A percentile compares a stretch with the other conserved stretches of the same genome.
phyloP scores from a whole-genome alignment of 2,797 vertebrate species.

The Chelmon rostratus region DNA sequence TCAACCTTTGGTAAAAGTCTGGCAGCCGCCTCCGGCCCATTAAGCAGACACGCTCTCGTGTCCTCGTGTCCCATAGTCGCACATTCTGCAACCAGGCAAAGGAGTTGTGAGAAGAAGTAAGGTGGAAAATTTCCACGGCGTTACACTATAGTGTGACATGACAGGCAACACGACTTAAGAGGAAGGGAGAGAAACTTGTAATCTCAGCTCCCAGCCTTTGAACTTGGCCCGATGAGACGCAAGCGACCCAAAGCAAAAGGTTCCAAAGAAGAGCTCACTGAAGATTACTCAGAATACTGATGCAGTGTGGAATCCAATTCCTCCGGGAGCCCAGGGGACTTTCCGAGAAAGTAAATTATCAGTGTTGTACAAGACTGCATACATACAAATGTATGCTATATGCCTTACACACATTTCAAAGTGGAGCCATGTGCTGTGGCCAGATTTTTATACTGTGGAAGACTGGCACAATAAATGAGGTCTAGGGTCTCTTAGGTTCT shows the following conservation, averaged over 20 bases:
- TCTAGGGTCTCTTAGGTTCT: slow-evolving; percentile 79
- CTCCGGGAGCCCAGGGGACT: slow-evolving; percentile 79
- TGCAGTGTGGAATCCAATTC: slow-evolving; percentile 84
- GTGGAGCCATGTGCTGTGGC: slow-evolving; percentile 41
- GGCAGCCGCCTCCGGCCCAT: slow-evolving; percentile 67
- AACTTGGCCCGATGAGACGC: slow-evolving; percentile 84
- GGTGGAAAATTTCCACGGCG: slow-evolving; percentile 72
- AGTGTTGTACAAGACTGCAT: slow-evolving; percentile 71
- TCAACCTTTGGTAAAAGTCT: slow-evolving; percentile 68
- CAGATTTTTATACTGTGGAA: slow-evolving; percentile 50
- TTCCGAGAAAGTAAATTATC: slow-evolving; percentile 83
- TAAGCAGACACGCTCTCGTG: slow-evolving; percentile 61
- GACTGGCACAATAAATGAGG: slow-evolving; percentile 71
- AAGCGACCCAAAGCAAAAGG: slow-evolving; percentile 83
- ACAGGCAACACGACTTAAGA: slow-evolving; percentile 77
- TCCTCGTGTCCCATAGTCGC: slow-evolving; percentile 66
- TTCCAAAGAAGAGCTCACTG: slow-evolving; percentile 82
- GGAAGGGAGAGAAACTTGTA: slow-evolving; percentile 82
- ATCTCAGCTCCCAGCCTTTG: slow-evolving; percentile 86
- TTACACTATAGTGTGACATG: slow-evolving; percentile 71
- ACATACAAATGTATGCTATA: slow-evolving; percentile 72
- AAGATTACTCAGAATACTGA: slow-evolving; percentile 88
- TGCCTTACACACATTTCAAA: slow-evolving; percentile 56
- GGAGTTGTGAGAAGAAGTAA: slow-evolving; percentile 66
- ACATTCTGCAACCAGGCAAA: slow-evolving; percentile 61